These are phyloP conservation scores for Scrobipalpa costella DNA, from an alignment of 2,888 invertebrate genomes.

Conservation along the genomic window DNA sequence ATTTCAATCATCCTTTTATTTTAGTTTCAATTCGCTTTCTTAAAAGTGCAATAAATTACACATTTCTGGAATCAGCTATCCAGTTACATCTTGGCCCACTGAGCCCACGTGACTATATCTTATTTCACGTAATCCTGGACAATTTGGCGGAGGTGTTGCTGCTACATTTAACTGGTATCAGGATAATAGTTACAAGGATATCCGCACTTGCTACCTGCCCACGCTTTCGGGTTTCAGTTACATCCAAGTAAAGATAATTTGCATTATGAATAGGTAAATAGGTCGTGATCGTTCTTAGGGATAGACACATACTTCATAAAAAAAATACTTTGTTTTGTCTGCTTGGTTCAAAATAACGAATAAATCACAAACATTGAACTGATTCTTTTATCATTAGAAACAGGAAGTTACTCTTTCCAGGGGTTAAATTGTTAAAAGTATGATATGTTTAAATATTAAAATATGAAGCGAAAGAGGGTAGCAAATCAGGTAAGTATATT, in stretches of 20 bases:
- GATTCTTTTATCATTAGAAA: too few relatives aligned
- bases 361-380: too few relatives aligned
- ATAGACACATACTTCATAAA: not conserved
- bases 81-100: slow-evolving; percentile 8
- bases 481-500: too few relatives aligned
- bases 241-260: slow-evolving; percentile 14
- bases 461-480: too few relatives aligned
- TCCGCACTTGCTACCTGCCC: slow-evolving; percentile 27
- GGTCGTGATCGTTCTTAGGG: not conserved
- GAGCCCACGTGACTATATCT: slow-evolving; percentile 1
- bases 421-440: too few relatives aligned
- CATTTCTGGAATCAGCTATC: not conserved
- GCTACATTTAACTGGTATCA: slow-evolving; percentile 21
- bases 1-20: too few relatives aligned
- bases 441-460: too few relatives aligned
- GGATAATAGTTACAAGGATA: slow-evolving; percentile 28
- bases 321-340: too few relatives aligned
- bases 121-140: slow-evolving; percentile 17
- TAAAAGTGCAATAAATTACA: not conserved
- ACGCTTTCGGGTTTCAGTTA: slow-evolving; percentile 24
- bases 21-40: too few relatives aligned
- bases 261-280: not conserved
- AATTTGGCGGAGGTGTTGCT: slow-evolving; percentile 23
- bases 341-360: too few relatives aligned
- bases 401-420: too few relatives aligned